Evolutionary conservation across 2,888 invertebrate genomes (phyloP).

Genomic region (Nemapogon koenigi): DNA sequence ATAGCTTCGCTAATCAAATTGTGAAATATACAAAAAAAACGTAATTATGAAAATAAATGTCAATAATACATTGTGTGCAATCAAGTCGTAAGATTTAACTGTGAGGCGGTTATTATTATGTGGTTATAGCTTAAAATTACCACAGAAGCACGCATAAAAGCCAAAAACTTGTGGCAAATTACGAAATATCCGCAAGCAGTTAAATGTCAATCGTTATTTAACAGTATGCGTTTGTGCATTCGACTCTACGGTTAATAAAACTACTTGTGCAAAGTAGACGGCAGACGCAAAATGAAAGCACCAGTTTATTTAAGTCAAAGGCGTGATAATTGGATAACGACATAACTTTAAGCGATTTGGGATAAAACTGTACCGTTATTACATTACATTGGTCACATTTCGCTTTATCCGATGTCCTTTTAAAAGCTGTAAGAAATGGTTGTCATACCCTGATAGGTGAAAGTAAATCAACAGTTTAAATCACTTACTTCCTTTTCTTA

Average conservation of each 20-base stretch:
- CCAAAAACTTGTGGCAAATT: no score
- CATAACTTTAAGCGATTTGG: slow-evolving; percentile 10
- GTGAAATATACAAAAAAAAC: no score
- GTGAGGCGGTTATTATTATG: no score
- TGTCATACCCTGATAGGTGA: slow-evolving; percentile 1
- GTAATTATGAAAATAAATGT: no score
- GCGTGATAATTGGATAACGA: slow-evolving; percentile 15
- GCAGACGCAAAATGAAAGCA: slow-evolving; percentile 1
- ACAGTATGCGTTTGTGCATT: slow-evolving; percentile 3
- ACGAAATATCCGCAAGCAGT: slow-evolving; percentile 9
- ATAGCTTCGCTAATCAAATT: no score
- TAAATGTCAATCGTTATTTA: slow-evolving; percentile 15
- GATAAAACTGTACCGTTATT: slow-evolving; percentile 10
- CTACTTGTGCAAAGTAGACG: slow-evolving; percentile 4
- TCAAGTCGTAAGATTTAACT: no score
- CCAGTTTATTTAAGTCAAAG: slow-evolving; percentile 10
- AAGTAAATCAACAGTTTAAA: no score
- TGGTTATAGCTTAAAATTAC: no score
- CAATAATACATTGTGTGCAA: no score
- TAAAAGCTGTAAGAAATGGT: slow-evolving; percentile 7
- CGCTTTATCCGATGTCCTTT: slow-evolving; percentile 1
- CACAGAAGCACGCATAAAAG: no score
- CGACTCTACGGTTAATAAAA: slow-evolving; percentile 3
- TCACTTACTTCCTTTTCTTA: no score
- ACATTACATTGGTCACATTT: slow-evolving; percentile 10